Conservation (phyloP, 2,888 invertebrate species). For the Crioceris asparagi region DNA sequence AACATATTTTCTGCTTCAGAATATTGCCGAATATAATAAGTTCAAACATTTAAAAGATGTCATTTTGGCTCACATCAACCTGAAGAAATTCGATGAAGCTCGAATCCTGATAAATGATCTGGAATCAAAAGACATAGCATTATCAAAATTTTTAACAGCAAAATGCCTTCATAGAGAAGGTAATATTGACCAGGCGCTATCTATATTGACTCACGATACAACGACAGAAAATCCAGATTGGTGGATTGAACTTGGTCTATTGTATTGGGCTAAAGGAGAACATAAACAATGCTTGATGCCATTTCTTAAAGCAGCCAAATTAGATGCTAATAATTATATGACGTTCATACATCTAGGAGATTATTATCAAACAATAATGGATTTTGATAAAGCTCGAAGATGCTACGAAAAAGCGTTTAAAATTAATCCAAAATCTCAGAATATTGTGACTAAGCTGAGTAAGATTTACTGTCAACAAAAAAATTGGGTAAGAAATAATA, state of each 20-base stretch:
- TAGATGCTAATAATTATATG: conserved; percentile 61
- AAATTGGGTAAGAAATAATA: conserved; percentile 43
- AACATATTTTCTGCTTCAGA: conserved; percentile 9
- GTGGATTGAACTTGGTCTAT: conserved; percentile 48
- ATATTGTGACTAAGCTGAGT: conserved; percentile 64
- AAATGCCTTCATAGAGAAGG: conserved; percentile 41
- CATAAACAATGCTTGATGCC: conserved; percentile 51
- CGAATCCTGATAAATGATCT: conserved; percentile 32
- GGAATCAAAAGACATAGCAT: conserved; percentile 23
- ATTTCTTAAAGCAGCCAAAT: conserved; percentile 57
- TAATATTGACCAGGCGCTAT: conserved; percentile 45
- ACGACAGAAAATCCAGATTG: conserved; percentile 40
- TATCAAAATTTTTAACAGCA: conserved; percentile 40
- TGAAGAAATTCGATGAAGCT: conserved; percentile 34
- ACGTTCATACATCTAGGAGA: conserved; percentile 68
- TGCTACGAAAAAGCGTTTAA: conserved; percentile 78
- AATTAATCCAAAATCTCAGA: conserved; percentile 55
- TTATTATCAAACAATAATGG: conserved; percentile 55
- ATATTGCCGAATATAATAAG: conserved; percentile 22
- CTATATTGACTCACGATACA: conserved; percentile 37
- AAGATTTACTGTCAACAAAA: conserved; percentile 59
- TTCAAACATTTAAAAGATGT: conserved; percentile 18
- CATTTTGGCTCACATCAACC: conserved; percentile 35
- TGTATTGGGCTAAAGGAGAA: conserved; percentile 48
- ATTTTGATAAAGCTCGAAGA: conserved; percentile 63